A percentile compares a stretch with the other conserved stretches of the same genome.
These are phyloP conservation scores for Ceyx melanurus DNA, from an alignment of 2,113 vertebrate genomes.

Conservation along the genomic window DNA sequence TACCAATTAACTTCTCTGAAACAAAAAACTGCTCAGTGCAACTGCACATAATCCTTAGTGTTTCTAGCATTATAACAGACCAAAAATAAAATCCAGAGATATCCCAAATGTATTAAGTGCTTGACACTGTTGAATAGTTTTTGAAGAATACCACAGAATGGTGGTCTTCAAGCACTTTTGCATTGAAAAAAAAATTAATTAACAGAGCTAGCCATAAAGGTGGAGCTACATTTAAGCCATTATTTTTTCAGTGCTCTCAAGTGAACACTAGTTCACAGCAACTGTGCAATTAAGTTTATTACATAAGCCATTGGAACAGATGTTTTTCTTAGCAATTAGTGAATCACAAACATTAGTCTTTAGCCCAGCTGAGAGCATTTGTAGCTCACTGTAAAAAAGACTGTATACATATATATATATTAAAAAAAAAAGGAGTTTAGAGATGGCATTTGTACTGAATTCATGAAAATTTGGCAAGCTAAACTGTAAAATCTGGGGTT, in stretches of 20 bases:
- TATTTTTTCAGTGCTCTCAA: conserved; percentile 9
- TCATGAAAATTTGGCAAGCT: conserved; percentile 26
- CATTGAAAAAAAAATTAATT: not conserved
- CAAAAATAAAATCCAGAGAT: conserved; percentile 17
- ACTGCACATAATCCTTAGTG: not conserved
- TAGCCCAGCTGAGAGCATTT: not conserved
- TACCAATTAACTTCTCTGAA: not conserved
- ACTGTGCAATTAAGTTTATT: conserved; percentile 32
- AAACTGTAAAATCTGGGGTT: not conserved
- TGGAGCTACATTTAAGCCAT: conserved; percentile 35
- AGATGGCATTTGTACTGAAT: not conserved
- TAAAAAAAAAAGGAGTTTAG: not conserved
- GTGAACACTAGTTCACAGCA: conserved; percentile 14
- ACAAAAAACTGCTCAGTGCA: not conserved
- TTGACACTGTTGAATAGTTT: not conserved
- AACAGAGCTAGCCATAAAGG: conserved; percentile 24
- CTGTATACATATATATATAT: not conserved
- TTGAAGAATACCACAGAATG: not conserved
- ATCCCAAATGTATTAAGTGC: not conserved
- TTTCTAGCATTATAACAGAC: not conserved
- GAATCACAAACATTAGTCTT: conserved; percentile 6
- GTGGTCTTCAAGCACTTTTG: not conserved
- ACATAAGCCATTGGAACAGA: conserved; percentile 39
- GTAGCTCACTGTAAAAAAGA: conserved; percentile 2
- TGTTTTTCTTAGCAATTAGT: conserved; percentile 13